Conservation (phyloP, 1,140 invertebrate species). For the Heliconius hermathena region DNA sequence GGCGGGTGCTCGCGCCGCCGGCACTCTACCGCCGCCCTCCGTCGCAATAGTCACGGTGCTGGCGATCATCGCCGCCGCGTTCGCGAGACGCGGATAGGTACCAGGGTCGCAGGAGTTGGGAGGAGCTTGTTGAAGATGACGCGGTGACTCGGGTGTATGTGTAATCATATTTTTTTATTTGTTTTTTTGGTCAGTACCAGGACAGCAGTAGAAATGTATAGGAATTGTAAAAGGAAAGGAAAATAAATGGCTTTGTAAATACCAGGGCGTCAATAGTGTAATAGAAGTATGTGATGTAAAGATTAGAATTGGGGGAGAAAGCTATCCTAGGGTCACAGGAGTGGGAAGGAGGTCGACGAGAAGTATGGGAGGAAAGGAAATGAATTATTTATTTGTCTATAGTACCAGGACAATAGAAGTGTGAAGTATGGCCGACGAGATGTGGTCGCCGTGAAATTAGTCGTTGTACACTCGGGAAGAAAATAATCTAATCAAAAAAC, state of each 20-base stretch:
- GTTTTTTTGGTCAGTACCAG: neutral
- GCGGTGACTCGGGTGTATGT: neutral
- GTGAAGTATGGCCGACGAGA: neutral
- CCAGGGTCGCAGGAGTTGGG: neutral
- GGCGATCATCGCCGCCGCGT: slow-evolving; percentile 41
- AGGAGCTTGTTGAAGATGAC: too few species aligned
- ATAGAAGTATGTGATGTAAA: too few species aligned
- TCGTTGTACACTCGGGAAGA: too few species aligned
- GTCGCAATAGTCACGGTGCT: slow-evolving; percentile 19
- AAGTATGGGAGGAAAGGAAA: too few species aligned
- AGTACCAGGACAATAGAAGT: neutral
- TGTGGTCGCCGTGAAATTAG: too few species aligned
- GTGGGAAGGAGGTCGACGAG: too few species aligned
- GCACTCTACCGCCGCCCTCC: slow-evolving; percentile 33
- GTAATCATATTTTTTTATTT: too few species aligned
- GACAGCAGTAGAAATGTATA: neutral
- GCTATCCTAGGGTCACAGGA: too few species aligned
- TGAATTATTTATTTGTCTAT: neutral
- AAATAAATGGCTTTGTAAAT: neutral
- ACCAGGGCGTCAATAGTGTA: neutral
- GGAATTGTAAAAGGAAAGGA: neutral
- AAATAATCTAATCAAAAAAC: too few species aligned
- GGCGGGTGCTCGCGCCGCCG: slow-evolving; percentile 37
- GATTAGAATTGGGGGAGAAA: too few species aligned
- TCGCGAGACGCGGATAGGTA: slow-evolving; percentile 31